Conservation (phyloP, 2,888 invertebrate species). For the Chymomyza amoena region DNA sequence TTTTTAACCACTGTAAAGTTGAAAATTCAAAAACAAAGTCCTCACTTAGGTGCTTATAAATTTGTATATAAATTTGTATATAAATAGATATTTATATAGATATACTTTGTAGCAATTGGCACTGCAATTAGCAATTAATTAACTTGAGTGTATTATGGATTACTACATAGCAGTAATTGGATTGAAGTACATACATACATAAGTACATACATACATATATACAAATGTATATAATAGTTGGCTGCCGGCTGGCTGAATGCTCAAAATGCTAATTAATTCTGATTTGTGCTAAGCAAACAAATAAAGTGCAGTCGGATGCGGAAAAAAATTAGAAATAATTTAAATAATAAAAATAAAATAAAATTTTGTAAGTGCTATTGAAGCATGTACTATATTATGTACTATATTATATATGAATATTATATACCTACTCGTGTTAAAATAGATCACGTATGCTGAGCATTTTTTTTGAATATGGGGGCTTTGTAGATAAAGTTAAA, state of each 20-base stretch:
- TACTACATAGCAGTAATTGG: slow-evolving; percentile 11
- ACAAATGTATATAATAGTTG: slow-evolving; percentile 2
- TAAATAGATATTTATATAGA: too few relatives aligned
- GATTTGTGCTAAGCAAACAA: slow-evolving; percentile 56
- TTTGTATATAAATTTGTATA: too few relatives aligned
- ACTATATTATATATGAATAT: too few relatives aligned
- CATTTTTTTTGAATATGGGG: too few relatives aligned
- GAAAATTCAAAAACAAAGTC: not conserved
- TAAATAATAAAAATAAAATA: not conserved
- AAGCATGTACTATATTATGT: too few relatives aligned
- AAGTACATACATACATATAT: not conserved
- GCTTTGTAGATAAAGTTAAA: too few relatives aligned
- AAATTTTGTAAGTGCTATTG: too few relatives aligned
- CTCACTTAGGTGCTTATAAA: not conserved
- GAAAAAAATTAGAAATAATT: not conserved
- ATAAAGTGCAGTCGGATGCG: not conserved
- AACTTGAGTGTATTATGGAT: slow-evolving; percentile 55
- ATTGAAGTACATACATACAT: slow-evolving; percentile 37
- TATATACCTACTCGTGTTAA: too few relatives aligned
- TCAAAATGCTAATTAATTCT: slow-evolving; percentile 56
- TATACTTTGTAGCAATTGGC: slow-evolving; percentile 52
- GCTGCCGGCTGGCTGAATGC: not conserved
- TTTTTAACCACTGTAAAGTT: not conserved
- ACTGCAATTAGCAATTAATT: slow-evolving; percentile 69
- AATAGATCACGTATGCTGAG: too few relatives aligned